Conservation (phyloP, 53 echinoderm and acorn worm genomes). For the Echinometra lucunter region DNA sequence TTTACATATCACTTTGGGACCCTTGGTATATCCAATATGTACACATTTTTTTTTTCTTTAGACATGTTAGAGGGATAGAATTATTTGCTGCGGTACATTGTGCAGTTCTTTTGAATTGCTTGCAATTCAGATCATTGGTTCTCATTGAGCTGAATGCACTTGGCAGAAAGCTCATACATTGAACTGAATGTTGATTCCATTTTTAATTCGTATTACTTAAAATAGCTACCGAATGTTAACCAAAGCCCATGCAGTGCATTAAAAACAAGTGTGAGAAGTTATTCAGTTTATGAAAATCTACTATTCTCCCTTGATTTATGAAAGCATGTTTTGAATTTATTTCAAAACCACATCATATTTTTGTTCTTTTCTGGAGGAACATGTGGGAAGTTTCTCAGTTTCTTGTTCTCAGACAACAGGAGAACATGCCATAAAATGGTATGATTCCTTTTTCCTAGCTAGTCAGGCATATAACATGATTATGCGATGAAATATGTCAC, state of each 20-base stretch:
- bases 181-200: neutral
- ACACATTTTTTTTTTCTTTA: neutral
- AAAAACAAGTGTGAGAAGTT: neutral
- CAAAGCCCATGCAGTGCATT: too few relatives aligned
- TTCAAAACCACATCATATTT: neutral
- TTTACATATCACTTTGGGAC: conserved; percentile 43
- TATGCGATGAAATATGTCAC: neutral
- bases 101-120: too few relatives aligned
- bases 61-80: neutral
- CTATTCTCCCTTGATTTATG: neutral
- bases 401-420: neutral
- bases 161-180: neutral
- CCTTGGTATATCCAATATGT: neutral
- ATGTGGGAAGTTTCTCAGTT: neutral
- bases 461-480: conserved; percentile 15
- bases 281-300: neutral
- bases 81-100: neutral
- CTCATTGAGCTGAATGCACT: neutral
- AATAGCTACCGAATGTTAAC: too few relatives aligned
- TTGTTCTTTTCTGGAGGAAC: neutral
- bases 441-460: neutral
- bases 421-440: neutral
- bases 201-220: too few relatives aligned
- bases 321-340: neutral
- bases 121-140: too few relatives aligned